Conservation (phyloP, 2,888 invertebrate genomes). For the Stenotaenia linearis region DNA sequence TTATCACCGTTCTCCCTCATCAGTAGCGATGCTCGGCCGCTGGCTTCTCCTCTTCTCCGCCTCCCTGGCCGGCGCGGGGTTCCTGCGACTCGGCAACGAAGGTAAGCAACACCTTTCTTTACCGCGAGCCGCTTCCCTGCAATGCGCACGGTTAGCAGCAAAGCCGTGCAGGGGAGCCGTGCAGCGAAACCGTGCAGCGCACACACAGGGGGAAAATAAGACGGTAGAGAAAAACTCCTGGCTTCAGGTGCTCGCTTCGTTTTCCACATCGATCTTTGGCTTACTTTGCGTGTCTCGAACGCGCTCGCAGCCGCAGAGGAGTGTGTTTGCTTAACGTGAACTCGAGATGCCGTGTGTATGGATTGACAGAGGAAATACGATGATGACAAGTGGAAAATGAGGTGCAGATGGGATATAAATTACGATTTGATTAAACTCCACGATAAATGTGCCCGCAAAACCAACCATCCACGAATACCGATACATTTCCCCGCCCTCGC, state of each 20-base stretch:
- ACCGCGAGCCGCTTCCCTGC: not conserved
- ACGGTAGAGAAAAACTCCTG: too few relatives aligned
- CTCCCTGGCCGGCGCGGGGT: conserved; percentile 2
- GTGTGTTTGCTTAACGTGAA: conserved; percentile 11
- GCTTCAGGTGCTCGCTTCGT: not conserved
- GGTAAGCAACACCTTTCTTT: not conserved
- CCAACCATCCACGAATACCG: not conserved
- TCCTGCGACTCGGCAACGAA: conserved; percentile 6
- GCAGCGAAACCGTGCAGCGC: not conserved
- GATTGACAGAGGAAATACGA: conserved; percentile 5
- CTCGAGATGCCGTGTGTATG: not conserved
- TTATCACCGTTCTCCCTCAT: not conserved
- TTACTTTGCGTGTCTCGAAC: conserved; percentile 13
- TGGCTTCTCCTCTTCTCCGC: not conserved
- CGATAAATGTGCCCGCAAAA: not conserved
- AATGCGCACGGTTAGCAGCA: not conserved
- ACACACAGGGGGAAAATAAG: not conserved
- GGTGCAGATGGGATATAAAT: not conserved
- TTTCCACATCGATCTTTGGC: not conserved
- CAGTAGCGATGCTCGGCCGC: conserved; percentile 2
- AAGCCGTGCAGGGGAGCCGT: not conserved
- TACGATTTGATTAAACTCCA: not conserved
- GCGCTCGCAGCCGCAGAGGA: not conserved
- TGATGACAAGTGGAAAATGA: conserved; percentile 6
- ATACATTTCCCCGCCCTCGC: too few relatives aligned